phyloP scores from a whole-genome alignment of 2,113 vertebrate species.

The Copsychus sechellarum region DNA sequence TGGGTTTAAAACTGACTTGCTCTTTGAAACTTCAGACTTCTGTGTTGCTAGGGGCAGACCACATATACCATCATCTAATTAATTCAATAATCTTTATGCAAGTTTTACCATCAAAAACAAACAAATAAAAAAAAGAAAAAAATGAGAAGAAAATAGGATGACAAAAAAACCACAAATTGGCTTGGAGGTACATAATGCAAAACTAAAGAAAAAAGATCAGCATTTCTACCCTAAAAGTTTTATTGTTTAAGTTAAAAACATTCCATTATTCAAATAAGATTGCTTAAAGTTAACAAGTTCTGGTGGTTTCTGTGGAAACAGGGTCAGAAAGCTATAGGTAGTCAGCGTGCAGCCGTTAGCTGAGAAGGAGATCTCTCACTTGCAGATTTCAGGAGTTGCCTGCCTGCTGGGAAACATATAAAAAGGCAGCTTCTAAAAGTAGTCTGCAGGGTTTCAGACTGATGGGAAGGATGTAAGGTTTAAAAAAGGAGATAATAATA shows the following conservation, averaged over 20 bases:
- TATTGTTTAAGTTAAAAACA: conserved; percentile 18
- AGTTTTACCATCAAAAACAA: neutral
- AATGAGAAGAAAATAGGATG: neutral
- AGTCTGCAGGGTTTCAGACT: neutral
- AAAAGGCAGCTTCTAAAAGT: neutral
- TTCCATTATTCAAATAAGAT: conserved; percentile 50
- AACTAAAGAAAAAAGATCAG: conserved; percentile 1
- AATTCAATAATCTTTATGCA: neutral
- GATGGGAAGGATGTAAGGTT: neutral
- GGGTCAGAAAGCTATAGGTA: conserved; percentile 46
- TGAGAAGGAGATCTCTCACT: conserved; percentile 15
- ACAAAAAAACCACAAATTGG: neutral
- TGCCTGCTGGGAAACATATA: conserved; percentile 30
- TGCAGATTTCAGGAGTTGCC: conserved; percentile 4
- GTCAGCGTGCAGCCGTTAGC: neutral
- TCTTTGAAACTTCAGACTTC: neutral
- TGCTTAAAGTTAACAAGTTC: neutral
- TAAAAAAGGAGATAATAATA: neutral
- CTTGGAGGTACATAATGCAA: neutral
- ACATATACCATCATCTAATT: neutral
- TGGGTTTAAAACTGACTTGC: neutral
- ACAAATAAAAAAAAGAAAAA: neutral
- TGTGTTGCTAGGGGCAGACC: neutral
- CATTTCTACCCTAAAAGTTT: neutral
- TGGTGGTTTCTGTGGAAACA: conserved; percentile 66